Evolutionary conservation across 2,888 invertebrate species (phyloP), one percentile per base, ranked within the genome.

Genomic region (Ferrisia virgata): DNA sequence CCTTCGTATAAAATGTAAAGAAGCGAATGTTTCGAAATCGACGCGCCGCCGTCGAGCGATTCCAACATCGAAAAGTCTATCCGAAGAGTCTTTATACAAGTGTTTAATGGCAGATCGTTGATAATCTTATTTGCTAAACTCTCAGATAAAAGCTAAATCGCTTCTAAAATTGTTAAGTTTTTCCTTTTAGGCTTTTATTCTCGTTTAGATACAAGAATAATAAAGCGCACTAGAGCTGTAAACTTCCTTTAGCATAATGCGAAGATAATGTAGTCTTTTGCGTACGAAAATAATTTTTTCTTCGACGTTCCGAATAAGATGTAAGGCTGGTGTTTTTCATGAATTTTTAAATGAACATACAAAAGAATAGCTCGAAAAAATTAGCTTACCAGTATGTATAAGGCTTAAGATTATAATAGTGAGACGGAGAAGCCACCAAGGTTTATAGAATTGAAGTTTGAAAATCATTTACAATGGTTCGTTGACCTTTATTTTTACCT

Each of bases 41-140:
- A 76, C 72, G 72, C 72, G 72, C 72, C 72, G 72, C 72, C 72
- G 72, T 36, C 31, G 72, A 76, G 72, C 36, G 18, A 76, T 22
- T n/a, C 72, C 72, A 64, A 64, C 72, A 36, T 36, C 72, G 72
- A 76, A 76, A 64, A 76, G 72, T 36, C 72, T 76, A 76, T 76
- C 72, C 36, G 36, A 76, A 76, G 33, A 76, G 72, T 76, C 72
- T 76, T 76, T 76, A 76, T 36, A 76, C 36, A 36, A 76, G 72
- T 76, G 72, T 76, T 76, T 76, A 76, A 76, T 76, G 72, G 72
- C 72, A 76, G 72, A 76, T 76, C 72, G 72, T 76, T 76, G 72
- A 76, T 76, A 76, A 76, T 76, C 72, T 76, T 76, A 76, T 76
- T 76, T 76, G 72, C 72, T 76, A 76, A 76, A 76, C 72, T 76